These are phyloP conservation scores for Phylloscopus trochilus DNA, from an alignment of 2,113 vertebrate genomes.

Conservation along the genomic window DNA sequence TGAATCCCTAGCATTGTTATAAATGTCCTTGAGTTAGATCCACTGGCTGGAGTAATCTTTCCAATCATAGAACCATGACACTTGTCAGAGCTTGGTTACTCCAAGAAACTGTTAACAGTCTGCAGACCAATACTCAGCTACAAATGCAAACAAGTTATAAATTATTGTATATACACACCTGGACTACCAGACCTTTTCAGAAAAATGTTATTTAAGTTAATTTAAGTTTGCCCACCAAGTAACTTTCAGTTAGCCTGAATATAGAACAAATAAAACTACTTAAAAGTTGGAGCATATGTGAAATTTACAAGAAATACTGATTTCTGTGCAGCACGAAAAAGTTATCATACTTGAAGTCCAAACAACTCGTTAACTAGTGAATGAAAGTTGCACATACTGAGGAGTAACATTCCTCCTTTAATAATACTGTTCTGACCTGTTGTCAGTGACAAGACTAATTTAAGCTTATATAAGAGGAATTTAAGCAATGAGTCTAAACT, in stretches of 20 bases:
- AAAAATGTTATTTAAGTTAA: background rate
- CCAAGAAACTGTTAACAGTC: background rate
- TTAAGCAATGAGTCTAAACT: background rate
- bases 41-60: background rate
- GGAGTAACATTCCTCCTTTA: rapidly evolving
- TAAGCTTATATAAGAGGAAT: background rate
- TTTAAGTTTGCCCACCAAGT: background rate
- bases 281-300: background rate
- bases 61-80: background rate
- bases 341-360: background rate
- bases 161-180: background rate
- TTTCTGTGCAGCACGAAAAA: background rate
- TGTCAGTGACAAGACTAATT: background rate
- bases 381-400: background rate
- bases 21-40: background rate
- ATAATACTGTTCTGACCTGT: background rate
- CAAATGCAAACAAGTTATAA: background rate
- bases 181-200: background rate
- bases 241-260: background rate
- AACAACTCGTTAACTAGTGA: background rate
- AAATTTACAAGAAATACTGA: background rate
- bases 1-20: background rate
- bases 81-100: background rate
- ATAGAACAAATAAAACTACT: background rate
- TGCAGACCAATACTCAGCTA: background rate